Base-by-base conservation (phyloP, 2,888 invertebrate genomes). In the Megastigmus dorsalis region DNA sequence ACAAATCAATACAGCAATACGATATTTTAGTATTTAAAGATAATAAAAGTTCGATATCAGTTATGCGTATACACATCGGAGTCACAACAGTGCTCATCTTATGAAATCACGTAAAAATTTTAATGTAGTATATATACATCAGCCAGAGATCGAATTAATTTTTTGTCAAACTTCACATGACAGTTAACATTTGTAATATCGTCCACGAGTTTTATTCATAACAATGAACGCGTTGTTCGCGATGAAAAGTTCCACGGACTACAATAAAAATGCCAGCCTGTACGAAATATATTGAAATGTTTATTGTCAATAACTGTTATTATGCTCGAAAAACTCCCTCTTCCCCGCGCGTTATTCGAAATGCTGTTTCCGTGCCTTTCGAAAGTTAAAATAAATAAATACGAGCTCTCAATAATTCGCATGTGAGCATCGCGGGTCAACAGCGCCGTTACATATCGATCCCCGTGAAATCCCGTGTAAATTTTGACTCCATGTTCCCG, bases 311-410 rank as follows among this genome's bases (percentile, higher is more conserved):
- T 43, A 28, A 28, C 26, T 43, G 26, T 26, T 30, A 43, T 60
- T 60, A 48, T 10, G 9, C 36, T 48, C 9, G 6, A 10, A 62
- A 30, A 36, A 62, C 36, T n/a, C n/a, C n/a, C n/a, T n/a, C n/a
- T n/a, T n/a, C n/a, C n/a, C n/a, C n/a, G n/a, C n/a, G n/a, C n/a
- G n/a, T n/a, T 18, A 18, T 26, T 30, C 18, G n/a, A 30, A 33
- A 33, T 43, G 26, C 41, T 23, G 10, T 43, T 38, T 5, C 0
- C 13, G 28, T 28, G 28, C 36, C 45, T 60, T 60, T 4, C 48
- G 7, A 10, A 50, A 26, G 10, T 38, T 15, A 50, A 38, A 65
- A 50, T 65, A 65, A 52, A 62, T 48, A 62, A 62, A 62, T 28
- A 28, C 10, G 48, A 6, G 18, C 26, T 13, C 48, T 48, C 62